A percentile compares a stretch with the other conserved stretches of the same genome.
Conservation (phyloP, 2,113 vertebrate species). For the western clawed frog (Xenopus tropicalis) region UCB_Xtro_10.0 CM004447.2:48081501-48082000, state of each 20-base stretch:
- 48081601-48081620: background rate
- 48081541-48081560: background rate
- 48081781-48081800: constrained; percentile 5
- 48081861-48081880: constrained; percentile 16
- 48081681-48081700: too few species aligned
- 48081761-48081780: constrained; percentile 9
- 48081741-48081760: too few species aligned
- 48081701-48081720: too few species aligned
- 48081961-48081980: constrained; percentile 34
- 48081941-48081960: constrained; percentile 33
- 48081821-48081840: constrained; percentile 7
- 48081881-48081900: constrained; percentile 17
- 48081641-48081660: too few species aligned
- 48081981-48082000: constrained; percentile 32
- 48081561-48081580: constrained; percentile 1
- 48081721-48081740: too few species aligned
- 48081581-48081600: background rate
- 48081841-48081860: constrained; percentile 15
- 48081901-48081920: constrained; percentile 20
- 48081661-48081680: too few species aligned
- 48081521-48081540: constrained; percentile 3
- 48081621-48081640: background rate
- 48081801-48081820: constrained; percentile 22
- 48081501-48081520: constrained; percentile 27
- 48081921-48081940: constrained; percentile 24